phyloP scores from a whole-genome alignment of 2,888 invertebrate genomes.

The Drosophila nigricruria region DNA sequence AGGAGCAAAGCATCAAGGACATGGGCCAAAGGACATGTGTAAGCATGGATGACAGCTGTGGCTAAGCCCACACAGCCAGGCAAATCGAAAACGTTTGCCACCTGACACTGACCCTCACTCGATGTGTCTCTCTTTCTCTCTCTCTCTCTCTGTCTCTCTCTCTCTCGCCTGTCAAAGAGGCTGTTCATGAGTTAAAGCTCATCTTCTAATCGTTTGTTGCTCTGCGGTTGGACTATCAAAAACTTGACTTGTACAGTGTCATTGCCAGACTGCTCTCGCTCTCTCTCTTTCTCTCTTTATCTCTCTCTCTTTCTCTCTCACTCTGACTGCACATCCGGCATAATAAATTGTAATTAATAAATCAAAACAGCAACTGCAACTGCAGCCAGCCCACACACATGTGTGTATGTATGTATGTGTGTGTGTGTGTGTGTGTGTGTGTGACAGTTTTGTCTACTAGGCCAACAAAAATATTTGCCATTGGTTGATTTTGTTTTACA shows the following conservation, averaged over 20 bases:
- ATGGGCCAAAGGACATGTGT: constrained; percentile 26
- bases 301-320: neutral
- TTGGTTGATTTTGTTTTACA: constrained; percentile 57
- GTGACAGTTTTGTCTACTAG: constrained; percentile 27
- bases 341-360: constrained; percentile 78
- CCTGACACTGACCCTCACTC: constrained; percentile 16
- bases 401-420: neutral
- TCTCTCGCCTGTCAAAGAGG: neutral
- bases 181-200: constrained; percentile 48
- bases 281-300: neutral
- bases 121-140: neutral
- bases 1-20: neutral
- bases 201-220: constrained; percentile 39
- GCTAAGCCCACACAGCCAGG: constrained; percentile 4
- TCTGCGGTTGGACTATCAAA: constrained; percentile 42
- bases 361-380: constrained; percentile 67
- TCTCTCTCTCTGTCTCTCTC: neutral
- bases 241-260: constrained; percentile 64
- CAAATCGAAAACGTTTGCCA: constrained; percentile 33
- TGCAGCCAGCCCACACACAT: constrained; percentile 8
- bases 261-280: constrained; percentile 36
- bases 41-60: constrained; percentile 43
- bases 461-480: constrained; percentile 51
- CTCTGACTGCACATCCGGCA: constrained; percentile 43
- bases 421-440: constrained; percentile 9